phyloP scores from a whole-genome alignment of 2,888 invertebrate species.

The Schizaphis graminum region DNA sequence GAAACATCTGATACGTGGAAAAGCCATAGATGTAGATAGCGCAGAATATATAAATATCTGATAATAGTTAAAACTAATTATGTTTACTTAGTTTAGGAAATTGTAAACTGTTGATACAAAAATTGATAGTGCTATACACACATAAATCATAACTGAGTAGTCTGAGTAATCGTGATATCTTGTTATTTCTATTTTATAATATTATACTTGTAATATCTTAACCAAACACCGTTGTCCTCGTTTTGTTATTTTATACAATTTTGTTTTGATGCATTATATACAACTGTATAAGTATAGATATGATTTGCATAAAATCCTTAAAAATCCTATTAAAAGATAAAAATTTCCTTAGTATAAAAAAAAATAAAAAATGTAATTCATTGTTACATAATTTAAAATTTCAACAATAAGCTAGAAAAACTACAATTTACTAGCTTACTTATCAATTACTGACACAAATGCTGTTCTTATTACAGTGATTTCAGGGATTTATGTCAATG shows the following conservation, averaged over 20 bases:
- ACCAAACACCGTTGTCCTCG: background rate
- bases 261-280: too few relatives aligned
- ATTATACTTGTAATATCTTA: background rate
- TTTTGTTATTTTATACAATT: background rate
- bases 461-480: background rate
- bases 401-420: background rate
- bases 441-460: background rate
- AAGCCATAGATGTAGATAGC: background rate
- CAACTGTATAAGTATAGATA: too few relatives aligned
- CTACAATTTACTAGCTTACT: background rate
- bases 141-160: background rate
- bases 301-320: background rate
- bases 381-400: background rate
- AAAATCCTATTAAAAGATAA: background rate
- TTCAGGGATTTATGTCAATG: background rate
- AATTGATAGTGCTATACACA: background rate
- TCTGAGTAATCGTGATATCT: background rate
- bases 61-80: background rate
- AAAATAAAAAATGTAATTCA: background rate
- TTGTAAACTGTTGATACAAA: background rate
- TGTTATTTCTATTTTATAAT: background rate
- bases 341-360: background rate
- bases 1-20: background rate
- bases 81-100: background rate
- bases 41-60: background rate